phyloP scores from a whole-genome alignment of 1,140 invertebrate species.

The Phymastichus coffea region DNA sequence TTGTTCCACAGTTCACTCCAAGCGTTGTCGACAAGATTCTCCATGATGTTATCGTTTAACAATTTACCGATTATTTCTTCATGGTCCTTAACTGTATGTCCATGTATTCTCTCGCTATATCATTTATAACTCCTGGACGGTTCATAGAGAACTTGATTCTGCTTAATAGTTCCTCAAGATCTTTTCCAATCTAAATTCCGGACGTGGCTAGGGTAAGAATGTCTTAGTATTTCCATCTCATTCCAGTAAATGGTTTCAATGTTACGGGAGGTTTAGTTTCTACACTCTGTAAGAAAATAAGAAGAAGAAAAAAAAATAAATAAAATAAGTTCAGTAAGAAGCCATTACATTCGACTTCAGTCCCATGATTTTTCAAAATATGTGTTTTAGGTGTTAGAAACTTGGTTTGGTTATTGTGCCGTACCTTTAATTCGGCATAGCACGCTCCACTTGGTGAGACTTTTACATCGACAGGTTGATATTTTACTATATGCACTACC shows the following conservation, averaged over 20 bases:
- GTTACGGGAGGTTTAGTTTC: background rate
- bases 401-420: no score
- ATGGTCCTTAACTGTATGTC: background rate
- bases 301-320: no score
- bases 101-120: background rate
- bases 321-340: no score
- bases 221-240: background rate
- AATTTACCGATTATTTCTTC: background rate
- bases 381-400: no score
- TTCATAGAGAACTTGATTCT: background rate
- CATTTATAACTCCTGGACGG: background rate
- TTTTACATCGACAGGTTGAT: no score
- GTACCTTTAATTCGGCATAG: no score
- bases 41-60: no score
- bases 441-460: no score
- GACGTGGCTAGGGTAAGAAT: background rate
- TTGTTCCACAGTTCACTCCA: background rate
- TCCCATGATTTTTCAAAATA: no score
- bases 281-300: background rate
- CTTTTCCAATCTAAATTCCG: background rate
- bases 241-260: background rate
- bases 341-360: no score
- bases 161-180: background rate
- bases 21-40: background rate
- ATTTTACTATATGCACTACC: no score